Evolutionary conservation across 2,113 vertebrate genomes (phyloP).

Genomic region (Gymnogyps californianus): DNA sequence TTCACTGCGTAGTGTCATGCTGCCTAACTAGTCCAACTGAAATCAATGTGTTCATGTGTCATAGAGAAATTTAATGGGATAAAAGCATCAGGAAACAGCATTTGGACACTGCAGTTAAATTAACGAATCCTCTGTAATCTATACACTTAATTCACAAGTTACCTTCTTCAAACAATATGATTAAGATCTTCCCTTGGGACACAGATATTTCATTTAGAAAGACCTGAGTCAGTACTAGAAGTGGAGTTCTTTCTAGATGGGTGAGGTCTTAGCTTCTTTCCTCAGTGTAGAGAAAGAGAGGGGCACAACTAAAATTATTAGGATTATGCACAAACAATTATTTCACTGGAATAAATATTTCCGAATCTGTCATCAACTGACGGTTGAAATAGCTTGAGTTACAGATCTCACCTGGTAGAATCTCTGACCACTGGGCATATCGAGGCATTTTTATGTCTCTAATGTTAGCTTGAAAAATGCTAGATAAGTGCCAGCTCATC

Average conservation of each 20-base stretch:
- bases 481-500: not conserved
- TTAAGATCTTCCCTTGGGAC: not conserved
- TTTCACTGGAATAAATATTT: not conserved
- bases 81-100: not conserved
- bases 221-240: not conserved
- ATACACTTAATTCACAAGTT: not conserved
- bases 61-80: not conserved
- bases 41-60: not conserved
- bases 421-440: not conserved
- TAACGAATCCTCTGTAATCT: not conserved
- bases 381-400: not conserved
- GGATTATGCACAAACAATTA: not conserved
- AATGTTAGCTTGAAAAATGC: not conserved
- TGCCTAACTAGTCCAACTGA: not conserved
- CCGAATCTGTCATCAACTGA: not conserved
- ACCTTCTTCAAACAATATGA: not conserved
- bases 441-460: not conserved
- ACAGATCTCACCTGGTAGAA: not conserved
- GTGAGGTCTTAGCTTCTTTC: not conserved
- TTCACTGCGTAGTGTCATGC: not conserved
- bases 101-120: not conserved
- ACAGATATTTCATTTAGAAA: not conserved
- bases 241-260: not conserved
- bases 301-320: not conserved
- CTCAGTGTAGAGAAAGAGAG: not conserved